Evolutionary conservation across 2,113 vertebrate genomes (phyloP), one percentile per base, ranked within the genome.

Genomic region (Oreochromis spilurus): DNA sequence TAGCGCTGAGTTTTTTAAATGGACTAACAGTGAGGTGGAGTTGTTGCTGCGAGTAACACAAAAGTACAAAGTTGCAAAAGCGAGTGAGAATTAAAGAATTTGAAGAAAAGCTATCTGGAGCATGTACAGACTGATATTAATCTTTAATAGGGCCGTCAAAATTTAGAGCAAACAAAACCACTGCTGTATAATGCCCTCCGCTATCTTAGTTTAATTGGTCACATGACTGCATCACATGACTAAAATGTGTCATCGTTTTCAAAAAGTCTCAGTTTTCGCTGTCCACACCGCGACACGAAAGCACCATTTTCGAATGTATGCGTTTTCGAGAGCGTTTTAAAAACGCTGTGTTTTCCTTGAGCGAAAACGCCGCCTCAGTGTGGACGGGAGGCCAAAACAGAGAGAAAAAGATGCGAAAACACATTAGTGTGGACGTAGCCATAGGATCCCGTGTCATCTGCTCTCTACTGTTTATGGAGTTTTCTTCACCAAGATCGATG

Each of bases 131-230:
- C 58, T 60, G 16, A 60, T 60, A 60, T 60, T 34, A 60, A 60
- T 60, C 0, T 60, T 34, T 60, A 34, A 34, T 60, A 60, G 29
- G 0, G 9, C 29, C 19, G 29, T 60, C 29, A 34, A 34, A 60
- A 60, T 11, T 2, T 9, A 60, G 57, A 60, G 16, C 58, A 60
- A 34, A 19, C 29, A 60, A 60, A 60, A 34, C 3, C 1, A 34
- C 57, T 34, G 0, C 58, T 60, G 29, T 60, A 0, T 34, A 34
- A 0, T 60, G 58, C 16, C 58, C 58, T 34, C 57, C 0, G 0
- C 29, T 60, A 34, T 34, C 3, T 1, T 60, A 19, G 5, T 19
- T 34, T 60, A 60, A 60, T 1, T 60, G 58, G 29, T 34, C 9
- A 34, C 2, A 4, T 60, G 0, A 62, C 58, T 34, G 58, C 29